Evolutionary conservation across 2,113 vertebrate genomes (phyloP).

Genomic region (Neotoma lepida): DNA sequence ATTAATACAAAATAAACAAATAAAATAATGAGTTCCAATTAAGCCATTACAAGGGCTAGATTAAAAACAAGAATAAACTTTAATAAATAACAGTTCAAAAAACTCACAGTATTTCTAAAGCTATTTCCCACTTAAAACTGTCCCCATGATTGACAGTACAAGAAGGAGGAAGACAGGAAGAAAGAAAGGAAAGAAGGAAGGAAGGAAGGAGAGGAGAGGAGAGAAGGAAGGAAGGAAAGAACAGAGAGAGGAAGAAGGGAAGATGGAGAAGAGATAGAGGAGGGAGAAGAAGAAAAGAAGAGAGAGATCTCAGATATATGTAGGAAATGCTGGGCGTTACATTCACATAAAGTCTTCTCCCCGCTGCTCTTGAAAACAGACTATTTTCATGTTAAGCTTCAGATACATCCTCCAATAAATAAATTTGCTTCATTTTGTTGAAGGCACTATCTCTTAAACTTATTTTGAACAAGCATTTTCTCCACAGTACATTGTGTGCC

Average conservation of each 20-base stretch:
- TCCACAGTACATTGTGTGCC: not conserved
- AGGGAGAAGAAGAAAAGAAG: not conserved
- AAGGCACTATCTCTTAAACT: conserved; percentile 20
- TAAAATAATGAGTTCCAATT: not conserved
- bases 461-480: conserved; percentile 12
- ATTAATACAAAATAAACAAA: not conserved
- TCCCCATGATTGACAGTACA: not conserved
- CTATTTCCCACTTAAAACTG: not conserved
- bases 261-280: too few species aligned
- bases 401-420: not conserved
- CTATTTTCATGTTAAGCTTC: not conserved
- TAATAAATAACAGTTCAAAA: not conserved
- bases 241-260: accelerated
- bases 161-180: not conserved
- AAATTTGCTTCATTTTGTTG: conserved; percentile 2
- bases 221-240: not conserved
- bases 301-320: not conserved
- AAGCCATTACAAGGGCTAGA: not conserved
- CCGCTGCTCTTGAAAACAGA: not conserved
- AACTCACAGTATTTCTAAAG: not conserved
- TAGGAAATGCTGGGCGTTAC: not conserved
- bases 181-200: accelerated
- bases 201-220: accelerated
- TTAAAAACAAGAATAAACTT: not conserved
- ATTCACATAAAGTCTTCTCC: not conserved